phyloP scores from a whole-genome alignment of 1,140 invertebrate genomes.

The Pogonomyrmex californicus region DNA sequence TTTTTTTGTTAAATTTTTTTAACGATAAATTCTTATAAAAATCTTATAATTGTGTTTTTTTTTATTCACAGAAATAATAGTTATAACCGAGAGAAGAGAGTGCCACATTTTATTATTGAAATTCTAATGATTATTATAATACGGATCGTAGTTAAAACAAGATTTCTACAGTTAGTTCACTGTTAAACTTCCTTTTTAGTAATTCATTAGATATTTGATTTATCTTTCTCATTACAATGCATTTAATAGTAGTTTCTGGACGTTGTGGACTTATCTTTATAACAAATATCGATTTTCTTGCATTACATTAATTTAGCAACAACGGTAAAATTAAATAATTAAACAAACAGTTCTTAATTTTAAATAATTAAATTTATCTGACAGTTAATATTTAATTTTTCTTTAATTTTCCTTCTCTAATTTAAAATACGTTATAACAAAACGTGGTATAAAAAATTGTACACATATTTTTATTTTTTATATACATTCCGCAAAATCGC shows the following conservation, averaged over 20 bases:
- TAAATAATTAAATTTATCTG: neutral
- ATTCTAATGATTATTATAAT: neutral
- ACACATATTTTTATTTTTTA: neutral
- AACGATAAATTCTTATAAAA: neutral
- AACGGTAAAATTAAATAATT: neutral
- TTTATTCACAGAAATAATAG: neutral
- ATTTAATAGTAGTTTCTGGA: constrained; percentile 19
- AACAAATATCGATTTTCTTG: neutral
- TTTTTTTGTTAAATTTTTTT: neutral
- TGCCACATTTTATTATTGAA: neutral
- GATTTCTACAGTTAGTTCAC: neutral
- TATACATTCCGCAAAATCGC: neutral
- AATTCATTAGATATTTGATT: constrained; percentile 17
- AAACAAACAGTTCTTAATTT: neutral
- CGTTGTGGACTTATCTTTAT: neutral
- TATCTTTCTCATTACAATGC: neutral
- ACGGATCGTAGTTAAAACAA: neutral
- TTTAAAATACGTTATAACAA: neutral
- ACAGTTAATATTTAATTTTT: neutral
- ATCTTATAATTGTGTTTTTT: neutral
- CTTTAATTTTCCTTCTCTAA: neutral
- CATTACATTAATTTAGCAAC: neutral
- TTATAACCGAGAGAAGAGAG: neutral
- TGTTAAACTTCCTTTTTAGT: neutral
- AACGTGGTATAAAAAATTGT: neutral